Conservation (phyloP, 2,113 vertebrate genomes). For the Ursus arctos region DNA sequence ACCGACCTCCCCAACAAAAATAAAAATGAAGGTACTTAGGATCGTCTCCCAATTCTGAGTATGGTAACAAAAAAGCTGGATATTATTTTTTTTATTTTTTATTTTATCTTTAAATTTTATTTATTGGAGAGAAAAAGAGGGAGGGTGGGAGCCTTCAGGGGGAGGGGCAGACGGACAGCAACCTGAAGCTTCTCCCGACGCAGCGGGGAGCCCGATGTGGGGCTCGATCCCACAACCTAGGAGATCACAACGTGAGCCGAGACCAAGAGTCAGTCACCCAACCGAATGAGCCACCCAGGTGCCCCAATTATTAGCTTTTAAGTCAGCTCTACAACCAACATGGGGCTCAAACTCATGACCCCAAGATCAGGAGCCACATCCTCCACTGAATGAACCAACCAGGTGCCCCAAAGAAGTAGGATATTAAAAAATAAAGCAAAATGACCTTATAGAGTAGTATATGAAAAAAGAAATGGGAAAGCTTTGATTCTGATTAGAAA, state of each 20-base stretch:
- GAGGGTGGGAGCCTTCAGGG: not conserved
- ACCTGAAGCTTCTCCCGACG: not conserved
- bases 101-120: not conserved
- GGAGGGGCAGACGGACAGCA: not conserved
- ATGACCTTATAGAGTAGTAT: not conserved
- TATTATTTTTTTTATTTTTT: not conserved
- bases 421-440: not conserved
- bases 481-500: conserved; percentile 12
- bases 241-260: not conserved
- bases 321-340: not conserved
- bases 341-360: not conserved
- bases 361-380: not conserved
- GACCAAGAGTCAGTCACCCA: not conserved
- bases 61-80: not conserved
- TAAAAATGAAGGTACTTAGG: not conserved
- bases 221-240: not conserved
- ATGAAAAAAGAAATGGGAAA: not conserved
- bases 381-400: not conserved
- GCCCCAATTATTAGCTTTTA: not conserved
- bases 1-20: not conserved
- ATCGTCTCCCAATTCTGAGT: not conserved
- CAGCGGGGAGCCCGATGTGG: not conserved
- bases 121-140: not conserved
- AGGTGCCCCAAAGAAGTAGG: not conserved
- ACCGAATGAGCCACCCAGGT: not conserved